These are phyloP conservation scores for Yponomeuta malinellus DNA, from an alignment of 2,888 invertebrate genomes.

Conservation along the genomic window DNA sequence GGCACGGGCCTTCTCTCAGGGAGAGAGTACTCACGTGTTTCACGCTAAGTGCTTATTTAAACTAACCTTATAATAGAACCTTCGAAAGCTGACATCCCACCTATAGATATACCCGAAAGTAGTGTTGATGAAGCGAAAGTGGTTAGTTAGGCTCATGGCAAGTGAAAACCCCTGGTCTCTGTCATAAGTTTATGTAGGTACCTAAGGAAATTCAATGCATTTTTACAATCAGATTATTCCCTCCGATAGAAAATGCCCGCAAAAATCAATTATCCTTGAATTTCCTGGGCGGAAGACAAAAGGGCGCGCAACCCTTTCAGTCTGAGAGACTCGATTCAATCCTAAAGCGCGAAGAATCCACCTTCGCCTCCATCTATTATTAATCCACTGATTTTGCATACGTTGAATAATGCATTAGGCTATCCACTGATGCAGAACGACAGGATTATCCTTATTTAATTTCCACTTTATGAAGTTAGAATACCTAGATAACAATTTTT, in stretches of 20 bases:
- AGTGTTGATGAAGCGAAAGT: no score
- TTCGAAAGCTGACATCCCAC: no score
- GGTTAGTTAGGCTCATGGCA: no score
- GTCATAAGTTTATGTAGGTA: no score
- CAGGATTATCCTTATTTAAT: slow-evolving; percentile 62
- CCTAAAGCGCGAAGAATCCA: slow-evolving; percentile 47
- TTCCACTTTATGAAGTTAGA: slow-evolving; percentile 31
- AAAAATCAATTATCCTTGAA: slow-evolving; percentile 34
- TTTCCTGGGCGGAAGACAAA: slow-evolving; percentile 38
- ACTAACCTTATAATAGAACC: no score
- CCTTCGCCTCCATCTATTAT: slow-evolving; percentile 61
- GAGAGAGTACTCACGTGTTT: no score
- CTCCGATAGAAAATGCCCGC: not conserved
- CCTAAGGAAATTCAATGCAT: no score
- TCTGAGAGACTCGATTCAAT: slow-evolving; percentile 48
- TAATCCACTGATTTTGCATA: slow-evolving; percentile 60
- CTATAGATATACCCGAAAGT: no score
- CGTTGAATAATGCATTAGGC: slow-evolving; percentile 58
- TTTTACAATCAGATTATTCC: not conserved
- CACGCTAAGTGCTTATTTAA: no score
- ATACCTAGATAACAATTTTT: not conserved
- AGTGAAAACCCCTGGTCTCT: no score
- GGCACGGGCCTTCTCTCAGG: no score
- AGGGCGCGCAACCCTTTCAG: slow-evolving; percentile 40
- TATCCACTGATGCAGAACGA: slow-evolving; percentile 49